Base-by-base conservation (phyloP, 2,797 vertebrate genomes). In the Sebastes goodei region DNA sequence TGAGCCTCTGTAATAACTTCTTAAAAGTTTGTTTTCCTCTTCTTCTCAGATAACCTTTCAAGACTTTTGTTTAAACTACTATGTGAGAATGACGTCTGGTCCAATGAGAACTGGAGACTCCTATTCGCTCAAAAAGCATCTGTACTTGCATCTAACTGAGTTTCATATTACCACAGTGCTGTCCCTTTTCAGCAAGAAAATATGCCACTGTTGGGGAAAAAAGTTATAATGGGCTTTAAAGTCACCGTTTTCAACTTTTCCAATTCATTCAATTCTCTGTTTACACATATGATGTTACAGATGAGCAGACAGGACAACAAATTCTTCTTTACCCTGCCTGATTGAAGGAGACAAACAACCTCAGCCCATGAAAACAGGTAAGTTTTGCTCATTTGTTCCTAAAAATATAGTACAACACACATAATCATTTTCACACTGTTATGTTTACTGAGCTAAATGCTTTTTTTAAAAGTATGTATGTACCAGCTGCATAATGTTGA, bases 141-240 rank as follows among this genome's bases (percentile, higher is more conserved):
- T 72, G 60, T 82, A 81, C 78, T 84, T 83, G 65, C 67, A 76
- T 83, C 56, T 59, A 59, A 56, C 10, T 15, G 42, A 80, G 84
- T 77, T 76, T 89, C 70, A 84, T 55, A 70, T 85, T 83, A 71
- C 70, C 38, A 62, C 71, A 64, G 32, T 27, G 61, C 21, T 73
- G 76, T 63, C 62, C 23, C 23, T 67, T 76, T 80, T 86, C 65
- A 86, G 76, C 71, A 82, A 80, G 57, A 85, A 79, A 87, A 80
- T 68, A 17, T 84, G 76, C 82, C 53, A 62, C 25, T 78, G 68
- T 68, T 62, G 55, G 30, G 25, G 4, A 70, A 83, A 76, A 69
- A 71, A 65, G 62, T 76, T 35, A 21, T 25, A 69, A 70, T 35
- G 8, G 46, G 59, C n/a, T 60, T 64, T 70, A 10, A 71, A 81